Conservation (phyloP, 2,888 invertebrate genomes). For the Xylota sylvarum region DNA sequence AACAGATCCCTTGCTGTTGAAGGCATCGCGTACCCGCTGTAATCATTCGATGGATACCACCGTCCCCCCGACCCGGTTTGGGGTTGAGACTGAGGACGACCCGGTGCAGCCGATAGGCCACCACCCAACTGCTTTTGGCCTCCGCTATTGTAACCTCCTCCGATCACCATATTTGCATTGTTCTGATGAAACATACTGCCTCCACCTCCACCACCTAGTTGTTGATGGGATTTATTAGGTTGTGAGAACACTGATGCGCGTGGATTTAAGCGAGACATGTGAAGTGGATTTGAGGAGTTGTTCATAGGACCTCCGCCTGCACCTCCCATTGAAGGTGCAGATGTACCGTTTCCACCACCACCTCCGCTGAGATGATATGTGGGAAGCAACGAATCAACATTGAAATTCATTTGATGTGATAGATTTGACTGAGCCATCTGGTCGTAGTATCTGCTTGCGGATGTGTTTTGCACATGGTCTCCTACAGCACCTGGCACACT, state of each 20-base stretch:
- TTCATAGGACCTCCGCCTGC: constrained; percentile 79
- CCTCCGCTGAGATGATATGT: constrained; percentile 78
- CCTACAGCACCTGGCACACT: constrained; percentile 78
- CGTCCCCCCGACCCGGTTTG: constrained; percentile 80
- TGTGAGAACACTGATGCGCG: constrained; percentile 91
- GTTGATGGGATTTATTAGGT: constrained; percentile 77
- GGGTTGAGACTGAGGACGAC: constrained; percentile 81
- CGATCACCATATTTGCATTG: constrained; percentile 75
- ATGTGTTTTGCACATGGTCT: constrained; percentile 75
- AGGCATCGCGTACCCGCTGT: constrained; percentile 79
- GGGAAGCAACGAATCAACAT: constrained; percentile 80
- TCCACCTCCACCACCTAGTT: constrained; percentile 72
- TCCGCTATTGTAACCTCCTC: constrained; percentile 76
- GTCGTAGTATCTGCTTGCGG: constrained; percentile 81
- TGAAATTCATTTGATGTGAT: constrained; percentile 80
- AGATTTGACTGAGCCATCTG: constrained; percentile 78
- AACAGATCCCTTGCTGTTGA: constrained; percentile 82
- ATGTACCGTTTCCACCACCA: constrained; percentile 59
- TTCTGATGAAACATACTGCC: constrained; percentile 79
- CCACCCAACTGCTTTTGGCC: constrained; percentile 66
- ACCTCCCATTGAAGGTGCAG: constrained; percentile 62
- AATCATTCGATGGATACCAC: constrained; percentile 79
- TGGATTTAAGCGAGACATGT: constrained; percentile 90
- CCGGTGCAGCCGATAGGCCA: constrained; percentile 77
- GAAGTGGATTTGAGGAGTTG: constrained; percentile 83